These are phyloP conservation scores for Thamnophis sirtalis DNA, from an alignment of 2,113 vertebrate species.

Conservation along the genomic window DNA sequence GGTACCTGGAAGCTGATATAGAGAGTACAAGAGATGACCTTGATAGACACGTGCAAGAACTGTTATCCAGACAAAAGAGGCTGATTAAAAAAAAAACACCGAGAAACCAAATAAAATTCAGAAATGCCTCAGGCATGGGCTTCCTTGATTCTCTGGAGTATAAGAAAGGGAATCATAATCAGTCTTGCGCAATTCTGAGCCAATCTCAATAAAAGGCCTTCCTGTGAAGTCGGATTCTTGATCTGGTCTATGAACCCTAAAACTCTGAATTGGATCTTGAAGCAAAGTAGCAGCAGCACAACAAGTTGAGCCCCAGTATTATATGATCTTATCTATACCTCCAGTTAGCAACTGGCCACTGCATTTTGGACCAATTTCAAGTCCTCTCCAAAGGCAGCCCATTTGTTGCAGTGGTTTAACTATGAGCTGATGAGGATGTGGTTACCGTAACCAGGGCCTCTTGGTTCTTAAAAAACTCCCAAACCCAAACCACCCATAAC, in stretches of 20 bases:
- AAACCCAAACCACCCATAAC: neutral
- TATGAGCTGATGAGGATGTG: neutral
- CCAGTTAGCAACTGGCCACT: neutral
- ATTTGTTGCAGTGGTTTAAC: neutral
- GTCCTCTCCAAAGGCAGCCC: neutral
- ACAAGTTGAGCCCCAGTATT: neutral
- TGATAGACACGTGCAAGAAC: neutral
- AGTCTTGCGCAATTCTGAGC: neutral
- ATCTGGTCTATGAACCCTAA: neutral
- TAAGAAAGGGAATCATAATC: neutral
- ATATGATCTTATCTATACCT: neutral
- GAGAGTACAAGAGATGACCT: neutral
- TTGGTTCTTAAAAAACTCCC: neutral
- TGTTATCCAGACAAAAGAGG: neutral
- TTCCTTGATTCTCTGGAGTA: neutral
- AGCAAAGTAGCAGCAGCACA: neutral
- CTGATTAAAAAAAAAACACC: neutral
- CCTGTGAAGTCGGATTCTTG: neutral
- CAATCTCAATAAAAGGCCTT: neutral
- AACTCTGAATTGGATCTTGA: neutral
- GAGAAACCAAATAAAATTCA: neutral
- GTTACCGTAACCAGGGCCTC: neutral
- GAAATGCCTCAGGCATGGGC: neutral
- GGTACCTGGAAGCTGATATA: neutral
- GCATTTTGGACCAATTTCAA: neutral